Evolutionary conservation across 2,888 invertebrate genomes (phyloP).

Genomic region (Odontocerum albicorne): DNA sequence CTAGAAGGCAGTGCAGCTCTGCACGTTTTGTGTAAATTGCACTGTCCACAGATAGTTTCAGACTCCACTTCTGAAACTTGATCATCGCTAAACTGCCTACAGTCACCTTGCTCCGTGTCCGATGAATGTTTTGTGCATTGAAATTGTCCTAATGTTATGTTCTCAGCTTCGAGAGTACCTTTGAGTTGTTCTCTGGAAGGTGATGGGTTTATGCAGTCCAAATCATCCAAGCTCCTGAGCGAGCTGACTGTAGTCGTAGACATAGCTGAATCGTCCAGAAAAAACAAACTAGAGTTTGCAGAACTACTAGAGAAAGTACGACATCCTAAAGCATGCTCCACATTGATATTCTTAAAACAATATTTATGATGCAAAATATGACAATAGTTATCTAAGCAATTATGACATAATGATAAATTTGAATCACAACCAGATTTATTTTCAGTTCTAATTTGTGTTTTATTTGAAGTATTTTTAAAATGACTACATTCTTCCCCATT

Average conservation of each 20-base stretch:
- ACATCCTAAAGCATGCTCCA: constrained; percentile 35
- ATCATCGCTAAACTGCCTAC: constrained; percentile 40
- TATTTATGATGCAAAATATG: constrained; percentile 40
- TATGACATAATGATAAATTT: constrained; percentile 40
- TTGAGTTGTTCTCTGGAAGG: constrained; percentile 35
- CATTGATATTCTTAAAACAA: constrained; percentile 30
- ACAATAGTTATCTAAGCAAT: constrained; percentile 46
- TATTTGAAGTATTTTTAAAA: constrained; percentile 11
- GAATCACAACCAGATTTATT: constrained; percentile 27
- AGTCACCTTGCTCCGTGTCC: constrained; percentile 22
- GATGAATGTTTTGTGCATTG: constrained; percentile 16
- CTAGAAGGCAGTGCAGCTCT: constrained; percentile 12
- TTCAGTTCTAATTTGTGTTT: constrained; percentile 16
- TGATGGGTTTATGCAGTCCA: constrained; percentile 44
- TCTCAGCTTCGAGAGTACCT: constrained; percentile 23
- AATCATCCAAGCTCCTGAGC: constrained; percentile 61
- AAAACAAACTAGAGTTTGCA: constrained; percentile 57
- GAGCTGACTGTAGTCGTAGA: constrained; percentile 57
- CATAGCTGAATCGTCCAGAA: constrained; percentile 62
- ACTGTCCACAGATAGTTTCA: constrained; percentile 37
- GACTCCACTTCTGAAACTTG: constrained; percentile 35
- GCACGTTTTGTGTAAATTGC: constrained; percentile 12
- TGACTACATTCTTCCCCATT: constrained; percentile 7
- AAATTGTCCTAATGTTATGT: constrained; percentile 3
- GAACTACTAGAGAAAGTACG: constrained; percentile 48